phyloP scores from a whole-genome alignment of 2,888 invertebrate genomes.

The Cosmorhoe ocellata region DNA sequence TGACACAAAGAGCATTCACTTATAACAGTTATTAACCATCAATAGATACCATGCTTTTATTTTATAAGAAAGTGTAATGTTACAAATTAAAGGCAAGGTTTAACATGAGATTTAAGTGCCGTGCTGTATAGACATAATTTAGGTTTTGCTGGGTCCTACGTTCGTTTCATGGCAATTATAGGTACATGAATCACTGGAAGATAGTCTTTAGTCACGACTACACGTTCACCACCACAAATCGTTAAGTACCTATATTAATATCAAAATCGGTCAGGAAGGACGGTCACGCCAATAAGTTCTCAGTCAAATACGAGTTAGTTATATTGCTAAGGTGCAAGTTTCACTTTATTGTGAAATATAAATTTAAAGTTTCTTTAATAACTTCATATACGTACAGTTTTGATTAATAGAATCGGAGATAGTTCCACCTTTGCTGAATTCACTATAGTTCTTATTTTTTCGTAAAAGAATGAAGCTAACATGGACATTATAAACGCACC shows the following conservation, averaged over 20 bases:
- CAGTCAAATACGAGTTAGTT: no score
- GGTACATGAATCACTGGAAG: not conserved
- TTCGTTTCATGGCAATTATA: conserved; percentile 7
- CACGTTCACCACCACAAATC: not conserved
- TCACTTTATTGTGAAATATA: no score
- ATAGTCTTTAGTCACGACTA: conserved; percentile 3
- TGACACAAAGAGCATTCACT: conserved; percentile 67
- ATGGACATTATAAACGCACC: no score
- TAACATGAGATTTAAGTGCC: conserved; percentile 6
- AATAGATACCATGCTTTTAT: conserved; percentile 5
- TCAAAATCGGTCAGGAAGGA: not conserved
- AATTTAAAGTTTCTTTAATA: no score
- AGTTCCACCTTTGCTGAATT: no score
- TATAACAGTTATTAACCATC: conserved; percentile 24
- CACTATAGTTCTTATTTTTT: no score
- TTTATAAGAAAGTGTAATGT: conserved; percentile 2
- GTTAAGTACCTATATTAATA: not conserved
- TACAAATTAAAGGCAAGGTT: conserved; percentile 1
- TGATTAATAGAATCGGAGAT: no score
- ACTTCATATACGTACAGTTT: no score
- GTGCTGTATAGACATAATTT: conserved; percentile 15
- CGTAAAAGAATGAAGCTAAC: no score
- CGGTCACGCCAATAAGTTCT: not conserved
- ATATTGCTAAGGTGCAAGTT: no score
- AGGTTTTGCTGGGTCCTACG: conserved; percentile 1